Base-by-base conservation (phyloP, 2,113 vertebrate species). In the Tetrax tetrax region DNA sequence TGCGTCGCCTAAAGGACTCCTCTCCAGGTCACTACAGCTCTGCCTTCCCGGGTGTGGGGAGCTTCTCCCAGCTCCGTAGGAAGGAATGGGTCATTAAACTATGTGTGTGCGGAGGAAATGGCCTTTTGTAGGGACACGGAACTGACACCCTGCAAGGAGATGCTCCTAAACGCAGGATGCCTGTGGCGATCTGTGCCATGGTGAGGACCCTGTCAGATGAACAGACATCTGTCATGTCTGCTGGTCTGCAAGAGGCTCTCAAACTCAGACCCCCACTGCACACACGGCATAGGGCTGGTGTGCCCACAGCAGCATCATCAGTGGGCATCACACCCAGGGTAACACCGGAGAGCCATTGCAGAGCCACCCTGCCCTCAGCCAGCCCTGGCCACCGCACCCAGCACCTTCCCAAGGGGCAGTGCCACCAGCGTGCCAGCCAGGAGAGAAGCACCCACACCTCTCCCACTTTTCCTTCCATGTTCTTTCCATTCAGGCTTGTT, bases 351-450 rank as follows among this genome's bases (percentile, higher is more conserved):
- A 54, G 48, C 38, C 29, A 10, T 3, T 11, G 33, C 70, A n/a
- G 59, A 65, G 41, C 50, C n/a, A 7, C 22, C 18, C n/a, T 22
- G 19, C 28, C 22, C 64, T 31, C 7, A 14, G 33, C 25, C 3
- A 2, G 38, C 6, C 50, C 16, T 7, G 25, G 66, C 35, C 1
- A 0, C 18, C 0, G 1, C 3, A 16, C 47, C 10, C 48, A 41
- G 37, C 33, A 17, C 48, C 37, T 35, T 43, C 27, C 47, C 10
- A 1, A 35, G 33, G 12, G 31, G 25, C 54, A 51, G 35, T 15
- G n/a, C 66, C 4, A 3, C 45, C 80, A 29, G 35, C 4, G 1
- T 45, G 68, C 33, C 64, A 22, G 31, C 64, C 63, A 14, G 38
- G 33, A 22, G 25, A 61, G 21, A 29, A n/a, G 31, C 23, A 7